Percentiles rank a stretch among this genome's conserved stretches.
These are phyloP conservation scores for Ia io DNA, from an alignment of 2,113 vertebrate species.

Conservation along the genomic window DNA sequence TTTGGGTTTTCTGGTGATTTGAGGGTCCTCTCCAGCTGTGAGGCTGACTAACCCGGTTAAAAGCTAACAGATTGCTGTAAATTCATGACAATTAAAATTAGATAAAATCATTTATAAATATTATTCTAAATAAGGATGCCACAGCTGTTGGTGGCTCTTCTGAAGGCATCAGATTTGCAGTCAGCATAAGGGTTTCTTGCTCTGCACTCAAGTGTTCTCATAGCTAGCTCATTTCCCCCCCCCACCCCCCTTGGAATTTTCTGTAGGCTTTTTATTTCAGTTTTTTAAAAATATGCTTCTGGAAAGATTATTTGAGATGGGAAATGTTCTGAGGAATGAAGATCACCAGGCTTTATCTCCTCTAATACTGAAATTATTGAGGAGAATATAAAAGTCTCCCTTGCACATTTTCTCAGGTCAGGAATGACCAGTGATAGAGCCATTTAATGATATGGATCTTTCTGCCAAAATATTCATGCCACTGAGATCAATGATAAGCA, in stretches of 20 bases:
- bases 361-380: background rate
- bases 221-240: accelerated
- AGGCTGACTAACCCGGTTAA: conserved; percentile 34
- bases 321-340: background rate
- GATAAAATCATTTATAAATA: conserved; percentile 56
- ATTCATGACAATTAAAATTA: conserved; percentile 41
- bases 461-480: background rate
- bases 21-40: conserved; percentile 9
- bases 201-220: background rate
- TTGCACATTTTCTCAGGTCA: background rate
- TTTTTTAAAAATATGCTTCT: background rate
- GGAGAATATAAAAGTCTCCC: background rate
- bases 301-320: background rate
- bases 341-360: background rate
- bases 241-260: background rate
- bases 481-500: background rate
- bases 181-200: background rate
- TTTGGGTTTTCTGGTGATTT: conserved; percentile 9
- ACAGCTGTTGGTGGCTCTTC: conserved; percentile 34
- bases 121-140: conserved; percentile 36
- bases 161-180: background rate
- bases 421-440: background rate
- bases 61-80: conserved; percentile 54
- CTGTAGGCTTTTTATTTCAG: background rate
- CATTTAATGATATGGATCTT: background rate